A percentile compares a stretch with the other conserved stretches of the same genome.
Evolutionary conservation across 2,888 invertebrate genomes (phyloP).

Genomic region (Nemoura dubitans): DNA sequence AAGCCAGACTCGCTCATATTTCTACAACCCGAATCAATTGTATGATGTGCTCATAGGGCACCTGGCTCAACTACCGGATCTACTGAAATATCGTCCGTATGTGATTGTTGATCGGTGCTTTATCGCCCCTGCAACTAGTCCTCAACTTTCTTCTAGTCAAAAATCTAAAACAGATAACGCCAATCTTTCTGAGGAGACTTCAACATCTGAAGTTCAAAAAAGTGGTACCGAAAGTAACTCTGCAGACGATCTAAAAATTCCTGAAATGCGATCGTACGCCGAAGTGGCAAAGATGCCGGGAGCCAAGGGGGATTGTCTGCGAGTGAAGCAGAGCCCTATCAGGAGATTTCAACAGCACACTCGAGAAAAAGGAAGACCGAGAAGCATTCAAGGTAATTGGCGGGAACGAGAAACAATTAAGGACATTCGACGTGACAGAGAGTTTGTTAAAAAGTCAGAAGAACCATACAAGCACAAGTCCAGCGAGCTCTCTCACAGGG

Average conservation of each 20-base stretch:
- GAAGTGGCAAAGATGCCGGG: not conserved
- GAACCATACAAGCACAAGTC: not conserved
- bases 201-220: not conserved
- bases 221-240: not conserved
- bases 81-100: not conserved
- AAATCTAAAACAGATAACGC: not conserved
- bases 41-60: slow-evolving; percentile 46
- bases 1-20: slow-evolving; percentile 44
- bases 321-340: not conserved
- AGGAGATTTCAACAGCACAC: not conserved
- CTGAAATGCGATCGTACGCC: not conserved
- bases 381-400: not conserved
- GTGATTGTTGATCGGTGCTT: slow-evolving; percentile 7
- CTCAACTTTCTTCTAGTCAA: not conserved
- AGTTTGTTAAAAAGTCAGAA: not conserved
- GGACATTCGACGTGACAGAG: not conserved
- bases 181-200: not conserved
- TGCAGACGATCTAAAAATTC: not conserved
- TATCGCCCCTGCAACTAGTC: not conserved
- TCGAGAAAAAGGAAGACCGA: not conserved
- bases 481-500: not conserved
- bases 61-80: slow-evolving; percentile 26
- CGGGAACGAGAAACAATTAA: not conserved
- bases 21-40: slow-evolving; percentile 37
- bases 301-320: not conserved